Percentiles rank a stretch among this genome's conserved stretches.
These are phyloP conservation scores for Trichosurus vulpecula DNA, from an alignment of 2,797 vertebrate genomes.

Conservation along the genomic window DNA sequence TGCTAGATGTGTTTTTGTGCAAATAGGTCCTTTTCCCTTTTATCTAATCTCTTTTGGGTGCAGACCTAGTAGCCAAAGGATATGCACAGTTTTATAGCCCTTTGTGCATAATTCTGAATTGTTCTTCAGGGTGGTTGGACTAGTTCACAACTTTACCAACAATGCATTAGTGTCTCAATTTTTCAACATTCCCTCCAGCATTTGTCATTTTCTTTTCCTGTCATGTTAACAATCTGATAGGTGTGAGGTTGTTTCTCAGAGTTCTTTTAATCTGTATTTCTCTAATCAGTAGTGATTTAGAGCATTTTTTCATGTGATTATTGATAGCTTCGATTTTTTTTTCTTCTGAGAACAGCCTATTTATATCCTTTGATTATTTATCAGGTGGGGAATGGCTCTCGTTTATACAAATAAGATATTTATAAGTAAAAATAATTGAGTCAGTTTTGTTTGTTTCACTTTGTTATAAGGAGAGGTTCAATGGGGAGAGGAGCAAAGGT, in stretches of 20 bases:
- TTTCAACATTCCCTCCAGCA: not conserved
- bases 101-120: not conserved
- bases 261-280: not conserved
- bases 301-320: not conserved
- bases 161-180: not conserved
- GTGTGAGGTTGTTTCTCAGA: not conserved
- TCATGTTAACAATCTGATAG: not conserved
- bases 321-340: not conserved
- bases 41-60: not conserved
- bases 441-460: not conserved
- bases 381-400: too few species aligned
- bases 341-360: not conserved
- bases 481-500: not conserved
- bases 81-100: not conserved
- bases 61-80: not conserved
- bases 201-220: not conserved
- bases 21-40: not conserved
- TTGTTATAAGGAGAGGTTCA: not conserved
- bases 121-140: not conserved
- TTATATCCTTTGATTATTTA: not conserved
- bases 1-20: not conserved
- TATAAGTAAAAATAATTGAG: not conserved
- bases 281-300: not conserved
- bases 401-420: not conserved
- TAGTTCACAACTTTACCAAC: not conserved